A percentile compares a stretch with the other conserved stretches of the same genome.
phyloP scores from a whole-genome alignment of 2,888 invertebrate genomes.

The Aphodius granarius region DNA sequence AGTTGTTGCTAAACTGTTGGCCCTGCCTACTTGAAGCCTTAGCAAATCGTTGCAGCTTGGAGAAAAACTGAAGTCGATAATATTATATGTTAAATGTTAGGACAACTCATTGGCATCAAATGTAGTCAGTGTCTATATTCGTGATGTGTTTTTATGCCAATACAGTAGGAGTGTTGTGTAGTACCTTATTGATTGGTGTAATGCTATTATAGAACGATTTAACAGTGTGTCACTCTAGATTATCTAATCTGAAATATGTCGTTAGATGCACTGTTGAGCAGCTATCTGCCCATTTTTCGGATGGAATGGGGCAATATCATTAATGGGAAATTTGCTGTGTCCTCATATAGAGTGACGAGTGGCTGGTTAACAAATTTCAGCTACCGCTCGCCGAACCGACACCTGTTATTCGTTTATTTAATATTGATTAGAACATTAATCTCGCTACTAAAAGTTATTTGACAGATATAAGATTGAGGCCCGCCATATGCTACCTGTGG shows the following conservation, averaged over 20 bases:
- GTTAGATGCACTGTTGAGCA: not conserved
- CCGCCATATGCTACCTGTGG: slow-evolving; percentile 26
- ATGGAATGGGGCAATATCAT: not conserved
- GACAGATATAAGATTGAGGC: slow-evolving; percentile 33
- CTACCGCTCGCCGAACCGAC: not conserved
- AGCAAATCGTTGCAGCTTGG: no score
- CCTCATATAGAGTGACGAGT: not conserved
- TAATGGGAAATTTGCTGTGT: not conserved
- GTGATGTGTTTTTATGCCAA: not conserved
- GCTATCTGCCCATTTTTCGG: not conserved
- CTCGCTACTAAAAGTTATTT: slow-evolving; percentile 36
- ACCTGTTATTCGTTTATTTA: slow-evolving; percentile 35
- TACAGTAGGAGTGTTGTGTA: not conserved
- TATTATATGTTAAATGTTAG: not conserved
- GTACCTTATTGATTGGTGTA: not conserved
- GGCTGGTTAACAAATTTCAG: not conserved
- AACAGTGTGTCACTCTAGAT: not conserved
- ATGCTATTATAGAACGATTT: not conserved
- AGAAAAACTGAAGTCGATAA: no score
- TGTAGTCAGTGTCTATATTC: no score
- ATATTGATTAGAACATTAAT: slow-evolving; percentile 36
- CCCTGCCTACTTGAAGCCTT: no score
- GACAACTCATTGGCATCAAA: not conserved
- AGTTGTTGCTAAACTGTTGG: no score
- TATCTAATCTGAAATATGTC: not conserved